phyloP scores from a whole-genome alignment of 2,113 vertebrate species.

The Parus major region DNA sequence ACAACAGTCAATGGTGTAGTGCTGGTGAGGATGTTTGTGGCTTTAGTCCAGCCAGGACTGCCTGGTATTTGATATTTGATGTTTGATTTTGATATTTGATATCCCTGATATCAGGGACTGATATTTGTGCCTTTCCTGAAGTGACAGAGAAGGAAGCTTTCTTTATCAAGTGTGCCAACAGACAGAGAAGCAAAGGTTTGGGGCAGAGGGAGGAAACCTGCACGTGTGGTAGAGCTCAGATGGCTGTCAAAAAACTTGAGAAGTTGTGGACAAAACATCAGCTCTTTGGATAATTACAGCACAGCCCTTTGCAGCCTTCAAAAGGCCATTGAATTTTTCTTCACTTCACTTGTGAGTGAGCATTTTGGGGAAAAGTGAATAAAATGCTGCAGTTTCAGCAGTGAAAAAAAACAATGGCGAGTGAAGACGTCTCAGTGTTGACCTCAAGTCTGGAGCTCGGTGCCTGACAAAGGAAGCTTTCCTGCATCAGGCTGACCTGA shows the following conservation, averaged over 20 bases:
- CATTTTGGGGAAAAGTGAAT: neutral
- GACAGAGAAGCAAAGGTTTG: neutral
- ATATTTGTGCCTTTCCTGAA: neutral
- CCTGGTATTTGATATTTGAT: neutral
- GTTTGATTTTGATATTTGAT: no score
- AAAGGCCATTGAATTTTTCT: neutral
- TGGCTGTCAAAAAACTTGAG: neutral
- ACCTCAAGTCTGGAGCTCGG: accelerated
- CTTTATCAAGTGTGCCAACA: neutral
- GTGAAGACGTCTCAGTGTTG: accelerated
- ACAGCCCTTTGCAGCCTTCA: neutral
- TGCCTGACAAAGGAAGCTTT: neutral
- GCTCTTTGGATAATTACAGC: neutral
- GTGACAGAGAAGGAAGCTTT: neutral
- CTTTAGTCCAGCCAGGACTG: neutral
- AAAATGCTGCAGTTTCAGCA: neutral
- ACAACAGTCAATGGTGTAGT: accelerated
- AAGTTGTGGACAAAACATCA: neutral
- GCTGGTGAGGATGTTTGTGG: accelerated
- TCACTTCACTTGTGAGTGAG: neutral
- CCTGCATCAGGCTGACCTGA: neutral
- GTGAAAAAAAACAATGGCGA: neutral
- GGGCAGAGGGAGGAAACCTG: neutral
- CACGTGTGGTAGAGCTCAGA: neutral
- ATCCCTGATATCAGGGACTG: neutral